phyloP scores from a whole-genome alignment of 2,113 vertebrate species.

The Procavia capensis region DNA sequence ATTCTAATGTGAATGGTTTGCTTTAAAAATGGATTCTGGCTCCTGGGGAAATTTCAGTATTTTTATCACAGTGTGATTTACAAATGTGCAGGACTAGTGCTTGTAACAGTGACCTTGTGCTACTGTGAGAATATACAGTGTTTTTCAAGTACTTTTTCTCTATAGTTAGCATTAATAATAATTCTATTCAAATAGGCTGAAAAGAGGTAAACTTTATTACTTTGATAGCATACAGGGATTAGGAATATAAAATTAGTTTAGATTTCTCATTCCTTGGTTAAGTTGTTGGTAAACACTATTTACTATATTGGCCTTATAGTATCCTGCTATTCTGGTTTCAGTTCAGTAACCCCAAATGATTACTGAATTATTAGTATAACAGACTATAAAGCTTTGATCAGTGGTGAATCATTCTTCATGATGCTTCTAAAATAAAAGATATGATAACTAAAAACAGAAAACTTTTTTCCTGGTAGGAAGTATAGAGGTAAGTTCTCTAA shows the following conservation, averaged over 20 bases:
- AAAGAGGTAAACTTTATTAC: slow-evolving; percentile 9
- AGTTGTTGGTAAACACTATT: neutral
- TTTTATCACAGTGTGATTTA: neutral
- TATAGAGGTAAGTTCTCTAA: neutral
- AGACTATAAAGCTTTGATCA: neutral
- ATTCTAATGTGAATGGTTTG: neutral
- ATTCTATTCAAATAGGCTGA: slow-evolving; percentile 11
- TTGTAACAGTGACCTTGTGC: neutral
- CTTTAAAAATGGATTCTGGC: neutral
- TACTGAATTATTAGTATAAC: neutral
- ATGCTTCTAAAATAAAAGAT: neutral
- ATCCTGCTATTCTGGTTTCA: neutral
- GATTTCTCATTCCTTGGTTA: neutral
- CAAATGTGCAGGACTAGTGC: neutral
- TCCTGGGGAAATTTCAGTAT: neutral
- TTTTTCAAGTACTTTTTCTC: neutral
- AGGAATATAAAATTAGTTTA: neutral
- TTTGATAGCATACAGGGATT: neutral
- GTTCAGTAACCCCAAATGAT: neutral
- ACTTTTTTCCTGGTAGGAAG: neutral
- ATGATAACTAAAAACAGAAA: neutral
- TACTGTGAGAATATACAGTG: neutral
- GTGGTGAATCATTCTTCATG: neutral
- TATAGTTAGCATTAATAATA: slow-evolving; percentile 5
- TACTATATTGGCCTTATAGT: neutral